Base-by-base conservation (phyloP, 2,797 vertebrate genomes). In the Sebastes kiyomatsui region DNA sequence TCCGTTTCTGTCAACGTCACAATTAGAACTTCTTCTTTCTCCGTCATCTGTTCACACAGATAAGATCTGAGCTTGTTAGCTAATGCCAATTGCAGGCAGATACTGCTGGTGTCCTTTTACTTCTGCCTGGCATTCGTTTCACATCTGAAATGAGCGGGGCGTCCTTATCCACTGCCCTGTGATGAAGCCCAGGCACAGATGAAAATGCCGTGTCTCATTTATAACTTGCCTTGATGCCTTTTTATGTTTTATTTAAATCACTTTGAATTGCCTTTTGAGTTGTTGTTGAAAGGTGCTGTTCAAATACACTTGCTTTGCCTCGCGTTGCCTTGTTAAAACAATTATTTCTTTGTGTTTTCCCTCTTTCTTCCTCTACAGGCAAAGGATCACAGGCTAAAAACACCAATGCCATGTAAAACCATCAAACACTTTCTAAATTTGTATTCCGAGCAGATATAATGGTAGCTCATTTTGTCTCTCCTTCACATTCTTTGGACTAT, bases 41-140 rank as follows among this genome's bases (percentile, higher is more conserved):
- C 38, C 12, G 5, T 46, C 72, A 4, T 59, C 70, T 23, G 12
- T 52, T 77, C 46, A 38, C 64, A 35, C 77, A 13, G 84, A 86
- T 82, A 70, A 62, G 56, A 84, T 76, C 75, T 56, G 32, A 33
- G 74, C 46, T 79, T 65, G 80, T 79, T 27, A 70, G 74, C 71
- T 66, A 33, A 72, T 69, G 73, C 72, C 73, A 67, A 27, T 18
- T 71, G 77, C 56, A 74, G 73, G 38, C 55, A 65, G 77, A 75
- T 73, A 64, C 70, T 20, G 1, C 71, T 14, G 72, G 80, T 77
- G 77, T 85, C 75, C 27, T 56, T 59, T 81, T 80, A 76, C 77
- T 67, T 62, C 25, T 54, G 28, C 18, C 70, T 30, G 70, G 78
- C 66, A 13, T 79, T 61, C 2, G 25, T 82, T 81, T 80, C 32